phyloP scores from a whole-genome alignment of 1,140 invertebrate genomes.

The Habropoda laboriosa region DNA sequence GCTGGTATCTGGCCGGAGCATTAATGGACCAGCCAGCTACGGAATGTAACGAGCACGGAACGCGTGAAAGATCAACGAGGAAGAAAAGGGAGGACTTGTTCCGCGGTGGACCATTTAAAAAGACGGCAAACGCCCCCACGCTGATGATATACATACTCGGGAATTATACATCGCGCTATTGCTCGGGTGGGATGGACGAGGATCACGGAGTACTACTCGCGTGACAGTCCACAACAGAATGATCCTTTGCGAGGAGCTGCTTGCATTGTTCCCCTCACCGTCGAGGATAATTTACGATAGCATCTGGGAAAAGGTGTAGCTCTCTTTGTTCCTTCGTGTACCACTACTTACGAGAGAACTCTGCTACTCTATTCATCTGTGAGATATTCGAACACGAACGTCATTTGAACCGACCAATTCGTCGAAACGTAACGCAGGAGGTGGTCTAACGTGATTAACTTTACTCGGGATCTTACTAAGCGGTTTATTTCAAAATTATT shows the following conservation, averaged over 20 bases:
- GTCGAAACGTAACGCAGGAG: too few relatives aligned
- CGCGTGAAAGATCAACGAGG: slow-evolving; percentile 55
- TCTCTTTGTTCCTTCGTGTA: neutral
- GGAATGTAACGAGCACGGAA: slow-evolving; percentile 42
- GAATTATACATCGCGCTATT: slow-evolving; percentile 51
- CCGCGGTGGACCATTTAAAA: slow-evolving; percentile 33
- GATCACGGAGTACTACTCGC: neutral
- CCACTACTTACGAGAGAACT: neutral
- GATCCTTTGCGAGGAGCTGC: neutral
- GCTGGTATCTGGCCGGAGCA: slow-evolving; percentile 60
- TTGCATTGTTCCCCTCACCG: neutral
- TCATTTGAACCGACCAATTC: neutral
- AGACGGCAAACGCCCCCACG: slow-evolving; percentile 49
- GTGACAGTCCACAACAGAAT: neutral
- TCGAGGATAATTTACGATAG: slow-evolving; percentile 14
- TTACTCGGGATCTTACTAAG: too few relatives aligned
- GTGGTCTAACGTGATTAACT: too few relatives aligned
- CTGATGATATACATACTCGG: slow-evolving; percentile 50
- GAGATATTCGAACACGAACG: neutral
- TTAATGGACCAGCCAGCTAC: slow-evolving; percentile 61
- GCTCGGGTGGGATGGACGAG: neutral
- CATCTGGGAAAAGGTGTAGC: neutral
- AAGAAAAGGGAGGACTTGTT: slow-evolving; percentile 43
- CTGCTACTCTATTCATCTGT: neutral
- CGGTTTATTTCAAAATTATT: too few relatives aligned